These are phyloP conservation scores for Pygathrix nemaeus DNA, from an alignment of 2,113 vertebrate genomes.

Conservation along the genomic window DNA sequence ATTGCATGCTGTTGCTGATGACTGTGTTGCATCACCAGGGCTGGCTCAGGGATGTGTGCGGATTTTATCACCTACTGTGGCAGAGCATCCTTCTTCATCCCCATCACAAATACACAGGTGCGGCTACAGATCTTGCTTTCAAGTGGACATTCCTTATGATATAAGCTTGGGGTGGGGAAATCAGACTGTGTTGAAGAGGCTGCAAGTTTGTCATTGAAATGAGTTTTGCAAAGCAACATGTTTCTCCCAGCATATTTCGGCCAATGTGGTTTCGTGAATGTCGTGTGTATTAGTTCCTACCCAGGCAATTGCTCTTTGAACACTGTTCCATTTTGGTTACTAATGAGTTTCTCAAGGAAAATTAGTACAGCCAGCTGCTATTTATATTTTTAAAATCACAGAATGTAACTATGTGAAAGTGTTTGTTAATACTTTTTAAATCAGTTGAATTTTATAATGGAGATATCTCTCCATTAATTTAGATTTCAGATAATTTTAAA, in stretches of 20 bases:
- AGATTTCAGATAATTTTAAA: neutral
- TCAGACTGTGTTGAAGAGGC: neutral
- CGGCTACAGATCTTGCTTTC: neutral
- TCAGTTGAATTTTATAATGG: neutral
- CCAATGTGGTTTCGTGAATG: neutral
- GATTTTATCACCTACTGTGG: neutral
- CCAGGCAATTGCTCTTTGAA: neutral
- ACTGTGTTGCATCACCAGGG: no score
- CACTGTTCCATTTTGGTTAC: neutral
- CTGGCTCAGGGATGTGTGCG: rapidly evolving
- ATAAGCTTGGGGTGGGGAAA: neutral
- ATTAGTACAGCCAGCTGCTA: neutral
- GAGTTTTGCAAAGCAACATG: neutral
- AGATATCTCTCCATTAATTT: neutral
- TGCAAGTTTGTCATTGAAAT: neutral
- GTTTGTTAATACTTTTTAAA: neutral
- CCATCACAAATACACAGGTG: rapidly evolving
- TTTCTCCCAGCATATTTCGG: neutral
- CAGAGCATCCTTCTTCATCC: neutral
- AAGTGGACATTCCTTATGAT: neutral
- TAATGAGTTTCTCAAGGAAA: slow-evolving; percentile 22
- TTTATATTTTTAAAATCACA: neutral
- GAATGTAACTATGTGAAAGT: neutral
- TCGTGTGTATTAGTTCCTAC: neutral
- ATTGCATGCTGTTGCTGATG: no score